These are phyloP conservation scores for Psittacara wagleri DNA, from an alignment of 2,113 vertebrate species.

Conservation along the genomic window DNA sequence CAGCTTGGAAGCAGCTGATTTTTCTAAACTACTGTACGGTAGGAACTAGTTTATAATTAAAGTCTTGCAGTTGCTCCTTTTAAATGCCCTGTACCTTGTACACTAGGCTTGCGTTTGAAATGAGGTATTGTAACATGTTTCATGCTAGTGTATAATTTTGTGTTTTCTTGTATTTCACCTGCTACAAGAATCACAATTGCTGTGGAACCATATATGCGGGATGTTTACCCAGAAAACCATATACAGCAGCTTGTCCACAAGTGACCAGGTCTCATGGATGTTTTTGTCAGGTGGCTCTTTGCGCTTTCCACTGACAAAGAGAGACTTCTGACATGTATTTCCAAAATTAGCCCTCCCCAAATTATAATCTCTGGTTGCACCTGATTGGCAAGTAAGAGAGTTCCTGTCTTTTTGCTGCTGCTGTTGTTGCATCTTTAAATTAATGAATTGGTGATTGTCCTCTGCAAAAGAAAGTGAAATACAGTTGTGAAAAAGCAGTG, in stretches of 20 bases:
- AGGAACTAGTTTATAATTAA: constrained; percentile 69
- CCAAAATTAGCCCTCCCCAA: constrained; percentile 27
- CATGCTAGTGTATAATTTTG: constrained; percentile 66
- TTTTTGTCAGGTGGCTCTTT: constrained; percentile 22
- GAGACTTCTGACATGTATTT: neutral
- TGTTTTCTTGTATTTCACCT: constrained; percentile 50
- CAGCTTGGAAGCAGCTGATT: constrained; percentile 60
- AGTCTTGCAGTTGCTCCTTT: constrained; percentile 64
- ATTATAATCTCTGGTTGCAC: neutral
- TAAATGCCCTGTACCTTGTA: constrained; percentile 54
- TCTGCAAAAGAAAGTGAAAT: constrained; percentile 58
- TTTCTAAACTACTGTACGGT: constrained; percentile 65
- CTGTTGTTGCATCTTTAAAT: constrained; percentile 16
- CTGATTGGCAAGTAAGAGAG: constrained; percentile 39
- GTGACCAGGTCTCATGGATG: neutral
- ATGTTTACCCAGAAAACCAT: neutral
- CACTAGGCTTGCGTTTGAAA: constrained; percentile 30
- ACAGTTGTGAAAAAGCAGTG: constrained; percentile 62
- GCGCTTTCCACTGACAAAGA: constrained; percentile 24
- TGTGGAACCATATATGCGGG: neutral
- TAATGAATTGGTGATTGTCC: constrained; percentile 32
- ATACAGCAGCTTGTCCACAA: constrained; percentile 20
- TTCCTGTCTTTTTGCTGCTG: constrained; percentile 37
- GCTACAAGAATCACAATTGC: constrained; percentile 28
- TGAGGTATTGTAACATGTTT: constrained; percentile 44